These are phyloP conservation scores for Ophraella communa DNA, from an alignment of 2,888 invertebrate species.

Conservation along the genomic window DNA sequence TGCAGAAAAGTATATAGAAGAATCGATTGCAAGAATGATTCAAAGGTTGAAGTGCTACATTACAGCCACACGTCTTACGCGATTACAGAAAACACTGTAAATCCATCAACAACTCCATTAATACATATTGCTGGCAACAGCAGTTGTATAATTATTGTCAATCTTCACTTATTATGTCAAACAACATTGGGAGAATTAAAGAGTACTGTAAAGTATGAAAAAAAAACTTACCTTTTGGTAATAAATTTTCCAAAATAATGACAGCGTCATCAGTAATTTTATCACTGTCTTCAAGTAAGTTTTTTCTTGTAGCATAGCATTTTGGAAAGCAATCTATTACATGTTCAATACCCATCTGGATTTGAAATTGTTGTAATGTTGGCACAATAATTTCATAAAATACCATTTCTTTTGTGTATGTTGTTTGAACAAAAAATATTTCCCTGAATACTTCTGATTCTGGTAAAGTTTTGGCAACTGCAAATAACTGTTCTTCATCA, in stretches of 20 bases:
- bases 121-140: too few species aligned
- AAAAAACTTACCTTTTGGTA: slow-evolving; percentile 52
- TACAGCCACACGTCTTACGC: too few species aligned
- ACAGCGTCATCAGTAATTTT: slow-evolving; percentile 63
- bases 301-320: slow-evolving; percentile 63
- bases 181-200: too few species aligned
- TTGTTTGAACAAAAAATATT: slow-evolving; percentile 60
- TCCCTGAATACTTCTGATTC: slow-evolving; percentile 42
- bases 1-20: too few species aligned
- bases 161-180: too few species aligned
- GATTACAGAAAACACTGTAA: too few species aligned
- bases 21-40: too few species aligned
- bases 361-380: slow-evolving; percentile 55
- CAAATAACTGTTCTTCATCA: slow-evolving; percentile 22
- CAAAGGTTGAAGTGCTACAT: too few species aligned
- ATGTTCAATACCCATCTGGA: slow-evolving; percentile 57
- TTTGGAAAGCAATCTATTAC: slow-evolving; percentile 61
- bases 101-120: too few species aligned
- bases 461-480: slow-evolving; percentile 35
- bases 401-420: slow-evolving; percentile 62
- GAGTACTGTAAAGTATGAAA: too few species aligned
- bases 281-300: slow-evolving; percentile 48
- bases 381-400: slow-evolving; percentile 61
- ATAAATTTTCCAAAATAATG: slow-evolving; percentile 65
- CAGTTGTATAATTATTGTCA: too few species aligned